Evolutionary conservation across 1,140 invertebrate genomes (phyloP), one percentile per base, ranked within the genome.

Genomic region (Drosophila teissieri): DNA sequence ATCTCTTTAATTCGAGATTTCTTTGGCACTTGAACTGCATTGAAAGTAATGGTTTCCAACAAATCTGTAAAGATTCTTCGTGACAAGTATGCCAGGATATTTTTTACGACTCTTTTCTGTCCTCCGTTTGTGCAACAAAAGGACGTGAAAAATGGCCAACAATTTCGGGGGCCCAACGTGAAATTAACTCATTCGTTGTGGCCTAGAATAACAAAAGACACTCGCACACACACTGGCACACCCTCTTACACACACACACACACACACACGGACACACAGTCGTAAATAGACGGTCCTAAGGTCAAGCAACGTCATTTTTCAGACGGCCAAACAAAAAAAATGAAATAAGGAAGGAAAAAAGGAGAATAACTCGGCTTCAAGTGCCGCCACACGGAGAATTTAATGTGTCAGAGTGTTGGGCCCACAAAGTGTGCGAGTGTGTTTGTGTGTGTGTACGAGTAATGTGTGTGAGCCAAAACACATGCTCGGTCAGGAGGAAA

Each of bases 161-260:
- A 79, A 64, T 78, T 78, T 88, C 36, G 58, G 70, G 39, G 61
- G 45, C 75, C 75, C 73, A 72, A 88, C 82, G 78, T 85, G 60
- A 88, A 88, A 85, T 85, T 82, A 85, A 85, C 82, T 88, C 83
- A 85, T 85, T 85, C 78, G 65, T 88, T 85, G 83, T 60, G 82
- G 82, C 69, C 46, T 42, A 72, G 73, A 62, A 77, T 65, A 81
- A 88, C 78, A 85, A 82, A 74, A 75, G 74, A 70, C 62, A 54
- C 46, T 54, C 46, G 44, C 37, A 42, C 61, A 57, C 45, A 49
- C 58, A 31, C 15, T 48, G 36, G 31, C 14, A 44, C 48, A 24
- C 31, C 27, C 27, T 27, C n/a, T n/a, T n/a, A 49, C 15, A 39
- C 14, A 36, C 34, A 36, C n/a, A 31, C 44, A 27, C 5, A 14